phyloP scores from a whole-genome alignment of 2,888 invertebrate genomes.

The Brachylomia viminalis region DNA sequence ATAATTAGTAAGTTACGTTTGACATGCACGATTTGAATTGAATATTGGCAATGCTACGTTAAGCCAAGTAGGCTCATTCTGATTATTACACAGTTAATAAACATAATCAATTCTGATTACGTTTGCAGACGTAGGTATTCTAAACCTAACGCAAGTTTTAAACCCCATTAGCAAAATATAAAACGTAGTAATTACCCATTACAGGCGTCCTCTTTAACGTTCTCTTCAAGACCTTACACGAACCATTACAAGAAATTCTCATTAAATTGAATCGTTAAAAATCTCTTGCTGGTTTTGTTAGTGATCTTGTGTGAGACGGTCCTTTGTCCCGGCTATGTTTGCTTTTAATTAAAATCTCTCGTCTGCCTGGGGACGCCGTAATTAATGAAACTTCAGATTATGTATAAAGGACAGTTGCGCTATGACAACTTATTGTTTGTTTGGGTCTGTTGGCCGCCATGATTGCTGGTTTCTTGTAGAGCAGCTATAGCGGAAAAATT shows the following conservation, averaged over 20 bases:
- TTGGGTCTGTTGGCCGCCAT: conserved; percentile 28
- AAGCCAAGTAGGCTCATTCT: neutral
- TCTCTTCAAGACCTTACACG: conserved; percentile 20
- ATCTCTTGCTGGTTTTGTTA: conserved; percentile 50
- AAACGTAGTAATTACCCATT: conserved; percentile 34
- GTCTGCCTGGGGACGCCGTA: conserved; percentile 51
- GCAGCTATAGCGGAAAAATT: neutral
- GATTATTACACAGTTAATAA: neutral
- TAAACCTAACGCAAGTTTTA: no score
- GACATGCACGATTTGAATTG: neutral
- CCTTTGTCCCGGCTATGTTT: conserved; percentile 73
- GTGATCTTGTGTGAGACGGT: conserved; percentile 57
- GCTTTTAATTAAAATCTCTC: conserved; percentile 79
- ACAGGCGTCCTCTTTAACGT: conserved; percentile 20
- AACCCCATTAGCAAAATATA: conserved; percentile 17
- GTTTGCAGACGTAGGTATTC: neutral
- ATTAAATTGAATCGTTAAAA: conserved; percentile 67
- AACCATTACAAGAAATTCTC: conserved; percentile 30
- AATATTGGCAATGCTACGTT: neutral
- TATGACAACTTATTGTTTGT: conserved; percentile 64
- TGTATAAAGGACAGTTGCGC: conserved; percentile 51
- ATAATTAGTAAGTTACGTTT: neutral
- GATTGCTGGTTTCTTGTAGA: conserved; percentile 14
- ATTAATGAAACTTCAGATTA: conserved; percentile 66
- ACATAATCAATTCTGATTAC: neutral